phyloP scores from a whole-genome alignment of 2,113 vertebrate genomes.

The Lamprologus speciosus region DNA sequence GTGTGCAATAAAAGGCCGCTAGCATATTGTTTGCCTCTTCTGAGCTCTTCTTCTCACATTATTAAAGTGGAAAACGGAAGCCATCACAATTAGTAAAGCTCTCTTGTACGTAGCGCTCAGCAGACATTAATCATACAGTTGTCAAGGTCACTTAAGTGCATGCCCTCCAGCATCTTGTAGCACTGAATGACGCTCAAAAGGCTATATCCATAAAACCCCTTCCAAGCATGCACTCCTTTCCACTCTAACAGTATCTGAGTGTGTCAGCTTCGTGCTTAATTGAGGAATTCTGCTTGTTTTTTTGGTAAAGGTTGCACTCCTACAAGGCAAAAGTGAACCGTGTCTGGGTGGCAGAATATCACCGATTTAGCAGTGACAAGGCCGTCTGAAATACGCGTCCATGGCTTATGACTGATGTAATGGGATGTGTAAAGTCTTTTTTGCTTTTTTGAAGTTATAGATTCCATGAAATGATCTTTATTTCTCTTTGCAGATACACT shows the following conservation, averaged over 20 bases:
- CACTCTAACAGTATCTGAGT: neutral
- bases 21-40: neutral
- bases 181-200: neutral
- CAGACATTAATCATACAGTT: constrained; percentile 17
- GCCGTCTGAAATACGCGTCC: neutral
- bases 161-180: neutral
- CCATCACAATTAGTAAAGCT: neutral
- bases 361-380: neutral
- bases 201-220: neutral
- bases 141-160: neutral
- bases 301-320: neutral
- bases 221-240: neutral
- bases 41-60: neutral
- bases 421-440: neutral
- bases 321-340: neutral
- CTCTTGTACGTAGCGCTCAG: neutral
- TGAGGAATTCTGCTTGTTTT: neutral
- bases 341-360: neutral
- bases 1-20: neutral
- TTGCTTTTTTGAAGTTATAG: neutral
- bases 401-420: neutral
- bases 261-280: neutral
- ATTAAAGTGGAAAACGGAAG: neutral
- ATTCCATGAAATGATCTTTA: neutral
- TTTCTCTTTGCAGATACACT: constrained; percentile 79